phyloP scores from a whole-genome alignment of 2,888 invertebrate genomes.

The Hypercompe scribonia region DNA sequence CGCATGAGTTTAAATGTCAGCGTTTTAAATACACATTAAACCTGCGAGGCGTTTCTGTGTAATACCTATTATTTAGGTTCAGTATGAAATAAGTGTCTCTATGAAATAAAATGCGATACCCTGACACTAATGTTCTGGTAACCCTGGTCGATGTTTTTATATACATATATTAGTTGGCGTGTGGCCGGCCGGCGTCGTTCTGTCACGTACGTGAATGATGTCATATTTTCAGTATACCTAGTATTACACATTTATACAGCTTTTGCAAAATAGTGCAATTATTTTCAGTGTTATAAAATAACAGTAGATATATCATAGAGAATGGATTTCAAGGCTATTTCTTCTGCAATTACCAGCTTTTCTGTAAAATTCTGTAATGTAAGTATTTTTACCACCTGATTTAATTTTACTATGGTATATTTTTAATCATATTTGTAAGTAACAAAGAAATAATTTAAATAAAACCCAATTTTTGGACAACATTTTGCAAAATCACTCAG shows the following conservation, averaged over 20 bases:
- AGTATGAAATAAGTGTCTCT: background rate
- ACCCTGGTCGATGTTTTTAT: background rate
- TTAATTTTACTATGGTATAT: background rate
- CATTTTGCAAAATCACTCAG: background rate
- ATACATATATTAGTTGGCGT: background rate
- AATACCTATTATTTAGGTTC: background rate
- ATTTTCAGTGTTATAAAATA: conserved; percentile 52
- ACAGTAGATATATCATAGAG: conserved; percentile 47
- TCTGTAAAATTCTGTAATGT: conserved; percentile 84
- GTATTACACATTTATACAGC: background rate
- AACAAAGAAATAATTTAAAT: background rate
- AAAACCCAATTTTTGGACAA: background rate
- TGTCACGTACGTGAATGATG: background rate
- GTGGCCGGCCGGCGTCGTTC: background rate
- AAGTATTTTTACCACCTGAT: conserved; percentile 53
- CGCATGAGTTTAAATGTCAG: background rate
- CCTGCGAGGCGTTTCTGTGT: background rate
- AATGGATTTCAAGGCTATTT: conserved; percentile 74
- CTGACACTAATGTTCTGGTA: background rate
- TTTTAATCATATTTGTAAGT: background rate
- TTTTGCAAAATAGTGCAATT: conserved; percentile 53
- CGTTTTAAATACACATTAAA: background rate
- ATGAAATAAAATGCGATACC: background rate
- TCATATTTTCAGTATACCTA: background rate
- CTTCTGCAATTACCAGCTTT: conserved; percentile 73